Base-by-base conservation (phyloP, 2,113 vertebrate genomes). In the Pachypanchax playfairii region DNA sequence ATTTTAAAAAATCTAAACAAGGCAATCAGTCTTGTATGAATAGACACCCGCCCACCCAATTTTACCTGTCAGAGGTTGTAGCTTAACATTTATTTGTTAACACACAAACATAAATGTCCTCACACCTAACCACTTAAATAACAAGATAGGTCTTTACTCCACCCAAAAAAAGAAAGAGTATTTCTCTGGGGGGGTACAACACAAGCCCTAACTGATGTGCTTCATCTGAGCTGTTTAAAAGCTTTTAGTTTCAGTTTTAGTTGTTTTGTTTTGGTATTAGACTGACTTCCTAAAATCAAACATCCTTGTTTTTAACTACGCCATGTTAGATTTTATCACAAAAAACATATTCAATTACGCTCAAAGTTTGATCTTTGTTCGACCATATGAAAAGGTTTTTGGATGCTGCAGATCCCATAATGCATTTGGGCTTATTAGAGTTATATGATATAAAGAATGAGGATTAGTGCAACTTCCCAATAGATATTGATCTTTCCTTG, bases 401-500 rank as follows among this genome's bases (percentile, higher is more conserved):
- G 26, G 17, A 36, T 68, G 63, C 53, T 77, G 47, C 56, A 76
- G 49, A 24, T 77, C 65, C 68, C 78, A 86, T 39, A 69, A 72
- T 73, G 70, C 72, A 74, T 58, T 52, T 53, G 49, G 42, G 36
- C 59, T 60, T 48, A 72, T 70, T 62, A 69, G 54, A 42, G 46
- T 66, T 49, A 39, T 43, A 13, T 33, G 43, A 75, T 70, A 58
- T 21, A 20, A 35, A 77, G 31, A 14, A 38, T 20, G 53, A 48
- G 54, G n/a, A 33, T 17, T 18, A 9, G 18, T 55, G 26, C 18
- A 69, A 47, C 12, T 52, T 56, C 72, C 33, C 9, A 33, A 21
- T 41, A 82, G 78, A 86, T 87, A 86, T 82, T 31, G 82, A 89
- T 87, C 76, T 79, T 41, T 70, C 56, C 68, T 64, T 1, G 9